These are phyloP conservation scores for Akabosia matsudoensis DNA, from an alignment of 1,140 invertebrate species.

Conservation along the genomic window DNA sequence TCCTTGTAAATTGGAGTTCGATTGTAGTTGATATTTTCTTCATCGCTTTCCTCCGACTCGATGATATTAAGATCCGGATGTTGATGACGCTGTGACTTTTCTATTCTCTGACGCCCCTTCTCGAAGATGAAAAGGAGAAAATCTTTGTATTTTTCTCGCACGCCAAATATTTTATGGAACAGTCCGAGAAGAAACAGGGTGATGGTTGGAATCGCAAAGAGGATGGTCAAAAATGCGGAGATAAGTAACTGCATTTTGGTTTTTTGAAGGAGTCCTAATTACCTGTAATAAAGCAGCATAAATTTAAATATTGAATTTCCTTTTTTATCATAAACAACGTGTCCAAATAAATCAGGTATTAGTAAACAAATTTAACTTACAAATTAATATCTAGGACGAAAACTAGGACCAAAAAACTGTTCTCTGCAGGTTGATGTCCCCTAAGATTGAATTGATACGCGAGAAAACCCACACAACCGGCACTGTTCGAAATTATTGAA, in stretches of 20 bases:
- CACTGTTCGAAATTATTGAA: background rate
- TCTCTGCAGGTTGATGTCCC: too few species aligned
- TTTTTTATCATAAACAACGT: slow-evolving; percentile 3
- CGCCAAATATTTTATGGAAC: slow-evolving; percentile 18
- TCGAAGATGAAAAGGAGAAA: slow-evolving; percentile 23
- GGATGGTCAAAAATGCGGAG: background rate
- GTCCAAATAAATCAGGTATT: too few species aligned
- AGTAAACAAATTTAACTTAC: too few species aligned
- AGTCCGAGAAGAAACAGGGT: slow-evolving; percentile 2
- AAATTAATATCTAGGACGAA: too few species aligned
- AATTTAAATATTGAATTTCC: background rate
- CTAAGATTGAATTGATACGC: too few species aligned
- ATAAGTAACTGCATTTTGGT: slow-evolving; percentile 9
- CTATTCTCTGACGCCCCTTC: slow-evolving; percentile 10
- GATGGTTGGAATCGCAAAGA: slow-evolving; percentile 7
- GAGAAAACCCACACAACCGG: background rate
- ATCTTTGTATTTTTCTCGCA: slow-evolving; percentile 18
- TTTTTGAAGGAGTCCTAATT: background rate
- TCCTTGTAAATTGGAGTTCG: slow-evolving; percentile 5
- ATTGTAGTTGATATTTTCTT: background rate
- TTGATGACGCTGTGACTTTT: background rate
- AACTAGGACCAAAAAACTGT: too few species aligned
- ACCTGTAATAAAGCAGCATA: slow-evolving; percentile 6
- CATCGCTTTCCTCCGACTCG: background rate
- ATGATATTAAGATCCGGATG: background rate